Percentiles rank a stretch among this genome's conserved stretches.
Evolutionary conservation across 2,797 vertebrate genomes (phyloP).

Genomic region (Dryobates pubescens): DNA sequence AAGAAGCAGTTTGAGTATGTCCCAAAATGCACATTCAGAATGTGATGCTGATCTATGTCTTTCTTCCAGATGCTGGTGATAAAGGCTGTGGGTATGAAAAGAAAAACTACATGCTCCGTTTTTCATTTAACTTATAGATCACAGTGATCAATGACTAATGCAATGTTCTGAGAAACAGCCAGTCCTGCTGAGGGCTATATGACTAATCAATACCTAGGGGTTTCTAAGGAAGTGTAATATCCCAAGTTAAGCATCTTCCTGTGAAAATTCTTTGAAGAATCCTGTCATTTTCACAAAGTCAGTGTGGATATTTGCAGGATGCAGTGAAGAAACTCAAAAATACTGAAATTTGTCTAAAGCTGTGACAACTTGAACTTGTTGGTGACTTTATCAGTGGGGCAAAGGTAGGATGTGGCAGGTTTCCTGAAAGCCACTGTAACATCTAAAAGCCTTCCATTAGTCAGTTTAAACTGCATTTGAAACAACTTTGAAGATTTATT

Average conservation of each 20-base stretch:
- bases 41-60: fast-evolving
- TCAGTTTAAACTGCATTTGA: constrained; percentile 4
- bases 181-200: neutral
- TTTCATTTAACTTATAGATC: neutral
- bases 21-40: neutral
- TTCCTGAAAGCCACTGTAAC: neutral
- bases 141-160: neutral
- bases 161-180: neutral
- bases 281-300: constrained; percentile 1
- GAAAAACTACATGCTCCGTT: neutral
- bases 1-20: neutral
- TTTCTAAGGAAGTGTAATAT: constrained; percentile 35
- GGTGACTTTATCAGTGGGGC: neutral
- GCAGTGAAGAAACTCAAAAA: neutral
- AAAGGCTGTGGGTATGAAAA: neutral
- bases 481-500: neutral
- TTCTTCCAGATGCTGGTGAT: neutral
- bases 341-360: neutral
- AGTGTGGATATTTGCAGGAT: constrained; percentile 4
- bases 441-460: neutral
- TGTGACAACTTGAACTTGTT: neutral
- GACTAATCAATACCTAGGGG: neutral
- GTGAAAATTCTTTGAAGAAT: neutral
- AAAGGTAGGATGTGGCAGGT: neutral
- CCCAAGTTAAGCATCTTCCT: neutral